phyloP scores from a whole-genome alignment of 2,797 vertebrate species.

The Mycteria americana region DNA sequence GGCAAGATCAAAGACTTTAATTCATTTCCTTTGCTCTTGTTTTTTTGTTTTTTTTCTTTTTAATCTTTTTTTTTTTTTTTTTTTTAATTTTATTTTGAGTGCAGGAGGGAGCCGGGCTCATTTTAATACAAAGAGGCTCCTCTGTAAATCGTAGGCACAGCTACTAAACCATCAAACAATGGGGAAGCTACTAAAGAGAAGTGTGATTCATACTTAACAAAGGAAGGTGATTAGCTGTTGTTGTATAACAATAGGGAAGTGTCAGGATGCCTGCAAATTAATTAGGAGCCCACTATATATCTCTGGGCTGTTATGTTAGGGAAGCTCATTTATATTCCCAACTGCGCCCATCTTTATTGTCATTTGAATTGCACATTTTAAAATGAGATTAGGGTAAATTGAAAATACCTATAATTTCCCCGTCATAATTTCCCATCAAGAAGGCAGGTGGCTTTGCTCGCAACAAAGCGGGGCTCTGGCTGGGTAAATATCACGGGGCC shows the following conservation, averaged over 20 bases:
- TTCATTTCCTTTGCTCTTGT: constrained; percentile 18
- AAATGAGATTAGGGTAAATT: constrained; percentile 46
- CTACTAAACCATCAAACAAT: constrained; percentile 64
- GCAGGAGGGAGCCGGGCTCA: neutral
- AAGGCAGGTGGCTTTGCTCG: constrained; percentile 31
- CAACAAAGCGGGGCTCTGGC: neutral
- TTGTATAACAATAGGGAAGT: constrained; percentile 53
- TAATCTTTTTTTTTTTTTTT: neutral
- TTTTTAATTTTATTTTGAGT: neutral
- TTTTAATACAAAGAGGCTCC: constrained; percentile 45
- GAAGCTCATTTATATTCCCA: constrained; percentile 42
- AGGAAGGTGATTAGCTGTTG: constrained; percentile 60
- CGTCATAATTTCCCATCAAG: constrained; percentile 27
- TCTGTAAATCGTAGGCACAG: constrained; percentile 37
- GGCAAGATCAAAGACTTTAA: constrained; percentile 41
- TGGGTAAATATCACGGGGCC: neutral
- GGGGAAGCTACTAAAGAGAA: constrained; percentile 61
- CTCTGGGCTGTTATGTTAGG: neutral
- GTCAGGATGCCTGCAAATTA: constrained; percentile 48
- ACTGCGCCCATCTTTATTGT: constrained; percentile 33
- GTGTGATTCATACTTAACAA: constrained; percentile 52
- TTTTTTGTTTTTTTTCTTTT: neutral
- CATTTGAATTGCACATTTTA: constrained; percentile 56
- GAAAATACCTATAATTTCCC: constrained; percentile 59
- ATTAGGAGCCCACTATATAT: constrained; percentile 27